Conservation (phyloP, 2,113 vertebrate species). For the Bettongia penicillata region DNA sequence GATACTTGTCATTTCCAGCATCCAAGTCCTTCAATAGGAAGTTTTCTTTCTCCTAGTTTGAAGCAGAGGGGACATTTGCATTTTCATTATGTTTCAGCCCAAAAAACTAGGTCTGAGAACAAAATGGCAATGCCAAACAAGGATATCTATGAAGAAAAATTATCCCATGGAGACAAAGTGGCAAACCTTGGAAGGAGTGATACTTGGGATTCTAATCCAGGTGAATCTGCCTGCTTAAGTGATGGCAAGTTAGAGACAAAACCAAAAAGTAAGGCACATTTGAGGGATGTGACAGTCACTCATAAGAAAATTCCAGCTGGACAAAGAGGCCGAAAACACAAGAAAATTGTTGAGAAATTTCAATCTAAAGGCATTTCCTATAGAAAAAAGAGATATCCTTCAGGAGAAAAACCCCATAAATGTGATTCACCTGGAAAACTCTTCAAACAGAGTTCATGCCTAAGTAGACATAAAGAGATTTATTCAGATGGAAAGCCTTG, state of each 20-base stretch:
- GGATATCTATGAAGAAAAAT: neutral
- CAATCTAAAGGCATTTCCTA: neutral
- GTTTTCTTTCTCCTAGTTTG: slow-evolving; percentile 6
- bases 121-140: neutral
- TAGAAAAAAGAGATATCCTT: neutral
- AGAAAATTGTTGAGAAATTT: neutral
- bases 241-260: neutral
- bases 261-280: neutral
- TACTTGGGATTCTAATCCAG: neutral
- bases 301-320: neutral
- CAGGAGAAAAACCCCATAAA: neutral
- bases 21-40: neutral
- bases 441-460: neutral
- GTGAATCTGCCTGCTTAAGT: neutral
- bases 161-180: neutral
- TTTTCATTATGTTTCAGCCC: slow-evolving; percentile 41
- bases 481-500: neutral
- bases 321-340: neutral
- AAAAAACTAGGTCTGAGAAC: neutral
- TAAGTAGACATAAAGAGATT: neutral
- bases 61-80: neutral
- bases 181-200: neutral
- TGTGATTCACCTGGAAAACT: neutral
- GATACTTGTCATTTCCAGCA: neutral
- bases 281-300: neutral